phyloP scores from a whole-genome alignment of 2,797 vertebrate genomes.

The Spizella passerina region DNA sequence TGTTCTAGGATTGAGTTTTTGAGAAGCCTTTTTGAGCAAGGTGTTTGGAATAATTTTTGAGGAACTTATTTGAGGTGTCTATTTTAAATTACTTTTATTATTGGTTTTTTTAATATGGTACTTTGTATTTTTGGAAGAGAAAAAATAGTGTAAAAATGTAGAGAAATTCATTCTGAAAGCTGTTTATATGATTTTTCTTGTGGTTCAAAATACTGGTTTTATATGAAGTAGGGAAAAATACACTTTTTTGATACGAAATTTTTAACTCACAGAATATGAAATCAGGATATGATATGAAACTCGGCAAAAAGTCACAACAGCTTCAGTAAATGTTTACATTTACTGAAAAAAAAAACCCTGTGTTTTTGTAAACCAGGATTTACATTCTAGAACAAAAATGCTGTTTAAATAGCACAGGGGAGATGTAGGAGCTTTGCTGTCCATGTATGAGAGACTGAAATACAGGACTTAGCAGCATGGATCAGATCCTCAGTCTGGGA shows the following conservation, averaged over 20 bases:
- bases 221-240: neutral
- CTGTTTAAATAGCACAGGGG: neutral
- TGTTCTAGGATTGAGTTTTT: neutral
- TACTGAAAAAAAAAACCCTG: neutral
- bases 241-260: fast-evolving
- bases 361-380: neutral
- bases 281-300: neutral
- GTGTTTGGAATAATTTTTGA: neutral
- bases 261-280: neutral
- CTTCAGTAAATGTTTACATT: neutral
- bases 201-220: neutral
- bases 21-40: neutral
- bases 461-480: neutral
- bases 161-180: neutral
- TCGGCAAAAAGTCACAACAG: neutral
- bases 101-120: neutral
- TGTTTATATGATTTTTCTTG: neutral
- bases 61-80: neutral
- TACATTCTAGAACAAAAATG: neutral
- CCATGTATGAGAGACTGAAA: neutral
- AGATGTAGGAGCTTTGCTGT: neutral
- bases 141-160: neutral
- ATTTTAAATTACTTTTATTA: neutral
- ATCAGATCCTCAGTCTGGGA: neutral
- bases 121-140: neutral